phyloP scores from a whole-genome alignment of 2,113 vertebrate species.

The Oncorhynchus clarkii region DNA sequence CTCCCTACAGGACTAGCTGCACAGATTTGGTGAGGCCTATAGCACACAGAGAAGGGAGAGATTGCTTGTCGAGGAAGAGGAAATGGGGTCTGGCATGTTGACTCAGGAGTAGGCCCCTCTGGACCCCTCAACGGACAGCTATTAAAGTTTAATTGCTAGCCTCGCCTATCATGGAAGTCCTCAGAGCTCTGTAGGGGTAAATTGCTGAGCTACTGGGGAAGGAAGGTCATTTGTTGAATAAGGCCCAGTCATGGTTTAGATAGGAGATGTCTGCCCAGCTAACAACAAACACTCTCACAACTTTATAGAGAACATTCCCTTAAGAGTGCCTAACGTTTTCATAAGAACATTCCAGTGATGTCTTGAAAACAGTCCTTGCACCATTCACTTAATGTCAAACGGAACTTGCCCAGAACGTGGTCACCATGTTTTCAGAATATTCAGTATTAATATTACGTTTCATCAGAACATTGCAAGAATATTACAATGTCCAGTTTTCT shows the following conservation, averaged over 20 bases:
- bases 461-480: too few relatives aligned
- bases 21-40: neutral
- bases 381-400: too few relatives aligned
- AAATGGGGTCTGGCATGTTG: constrained; percentile 73
- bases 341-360: too few relatives aligned
- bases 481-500: too few relatives aligned
- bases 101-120: constrained; percentile 64
- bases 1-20: too few relatives aligned
- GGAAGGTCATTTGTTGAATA: constrained; percentile 17
- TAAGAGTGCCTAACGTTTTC: too few relatives aligned
- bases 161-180: constrained; percentile 45
- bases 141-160: constrained; percentile 66
- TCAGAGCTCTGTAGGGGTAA: constrained; percentile 34
- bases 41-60: constrained; percentile 24
- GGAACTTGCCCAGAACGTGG: too few relatives aligned
- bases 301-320: too few relatives aligned
- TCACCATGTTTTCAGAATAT: neutral
- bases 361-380: too few relatives aligned
- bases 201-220: constrained; percentile 28
- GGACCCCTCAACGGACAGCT: constrained; percentile 61
- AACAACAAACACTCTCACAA: too few relatives aligned
- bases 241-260: neutral
- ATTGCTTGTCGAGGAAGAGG: constrained; percentile 44
- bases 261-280: neutral
- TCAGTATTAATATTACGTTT: neutral